phyloP scores from a whole-genome alignment of 2,888 invertebrate species.

The Drosophila suboccidentalis region DNA sequence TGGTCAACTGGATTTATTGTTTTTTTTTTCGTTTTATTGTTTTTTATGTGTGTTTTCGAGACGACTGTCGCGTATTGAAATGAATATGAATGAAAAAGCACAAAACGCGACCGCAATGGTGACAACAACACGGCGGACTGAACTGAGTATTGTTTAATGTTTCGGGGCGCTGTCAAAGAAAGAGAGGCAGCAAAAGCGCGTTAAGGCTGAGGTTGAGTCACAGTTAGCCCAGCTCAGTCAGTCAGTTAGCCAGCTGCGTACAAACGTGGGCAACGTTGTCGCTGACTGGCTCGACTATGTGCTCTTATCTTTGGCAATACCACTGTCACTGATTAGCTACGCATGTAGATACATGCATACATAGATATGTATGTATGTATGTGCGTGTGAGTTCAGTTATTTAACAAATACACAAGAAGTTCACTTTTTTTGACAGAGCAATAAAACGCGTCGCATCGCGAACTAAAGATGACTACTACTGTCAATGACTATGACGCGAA shows the following conservation, averaged over 20 bases:
- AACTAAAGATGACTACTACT: slow-evolving; percentile 37
- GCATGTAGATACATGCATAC: slow-evolving; percentile 42
- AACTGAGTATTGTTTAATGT: slow-evolving; percentile 41
- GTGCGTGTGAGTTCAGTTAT: slow-evolving; percentile 40
- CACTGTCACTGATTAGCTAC: slow-evolving; percentile 65
- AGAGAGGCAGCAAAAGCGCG: slow-evolving; percentile 19
- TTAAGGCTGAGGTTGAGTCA: slow-evolving; percentile 64
- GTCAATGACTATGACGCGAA: slow-evolving; percentile 34
- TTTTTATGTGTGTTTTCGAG: background rate
- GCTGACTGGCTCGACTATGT: slow-evolving; percentile 13
- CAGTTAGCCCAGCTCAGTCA: slow-evolving; percentile 42
- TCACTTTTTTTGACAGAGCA: slow-evolving; percentile 31
- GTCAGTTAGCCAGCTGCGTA: slow-evolving; percentile 35
- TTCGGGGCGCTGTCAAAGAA: slow-evolving; percentile 43
- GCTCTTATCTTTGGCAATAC: slow-evolving; percentile 72
- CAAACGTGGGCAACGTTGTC: slow-evolving; percentile 35
- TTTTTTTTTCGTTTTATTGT: background rate
- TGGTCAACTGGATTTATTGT: slow-evolving; percentile 41
- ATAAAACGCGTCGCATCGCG: slow-evolving; percentile 28
- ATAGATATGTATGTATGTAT: slow-evolving; percentile 2
- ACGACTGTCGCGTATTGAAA: slow-evolving; percentile 36
- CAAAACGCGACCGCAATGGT: slow-evolving; percentile 24
- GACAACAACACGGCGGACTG: slow-evolving; percentile 19
- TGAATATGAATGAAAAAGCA: slow-evolving; percentile 51
- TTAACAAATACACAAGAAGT: slow-evolving; percentile 47